Base-by-base conservation (phyloP, 2,888 invertebrate species). In the Chloroclysta siterata region DNA sequence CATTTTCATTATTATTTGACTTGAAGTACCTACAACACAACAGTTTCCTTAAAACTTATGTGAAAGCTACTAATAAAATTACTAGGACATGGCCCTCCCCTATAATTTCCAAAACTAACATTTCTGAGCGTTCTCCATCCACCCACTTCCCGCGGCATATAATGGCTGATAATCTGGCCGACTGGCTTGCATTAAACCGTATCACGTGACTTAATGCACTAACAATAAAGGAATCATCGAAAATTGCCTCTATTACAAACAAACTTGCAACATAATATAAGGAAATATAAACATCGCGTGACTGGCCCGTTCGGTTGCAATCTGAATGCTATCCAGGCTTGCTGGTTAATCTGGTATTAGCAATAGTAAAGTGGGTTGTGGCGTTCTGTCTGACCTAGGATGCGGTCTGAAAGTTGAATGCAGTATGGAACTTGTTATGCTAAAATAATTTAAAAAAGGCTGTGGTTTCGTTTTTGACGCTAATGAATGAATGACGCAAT, bases 251-350 rank as follows among this genome's bases (percentile, higher is more conserved):
- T 52, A 64, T 64, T 60, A 64, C 41, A 55, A 64, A 11, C 46
- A 56, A 57, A 15, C 48, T 65, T 65, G 65, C 65, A 61, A 58
- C 65, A 65, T 58, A 61, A 54, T 60, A 22, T 58, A 58, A 61
- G 61, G 60, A 61, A 65, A 58, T 47, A 60, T 15, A 52, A 44
- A 64, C 60, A 56, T 65, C 61, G 65, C 65, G 65, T 65, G 65
- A 60, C 51, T 50, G 29, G 4, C 52, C 53, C 8, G 33, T 29
- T 57, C 50, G 42, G 66, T 69, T 59, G 52, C 66, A 61, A 61
- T 63, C 68, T 69, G 60, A 63, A 69, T 64, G 60, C 47, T 46
- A 51, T 60, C 52, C 55, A 64, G 65, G 61, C 47, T n/a, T 42
- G 63, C 64, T 51, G 46, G 62, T 57, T 46, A 41, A 46, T 55